Evolutionary conservation across 37 sponge, comb jelly and placozoan species (phyloP), one percentile per base, ranked within the genome.

Genomic region (Chondrilla cf. caribensis): DNA sequence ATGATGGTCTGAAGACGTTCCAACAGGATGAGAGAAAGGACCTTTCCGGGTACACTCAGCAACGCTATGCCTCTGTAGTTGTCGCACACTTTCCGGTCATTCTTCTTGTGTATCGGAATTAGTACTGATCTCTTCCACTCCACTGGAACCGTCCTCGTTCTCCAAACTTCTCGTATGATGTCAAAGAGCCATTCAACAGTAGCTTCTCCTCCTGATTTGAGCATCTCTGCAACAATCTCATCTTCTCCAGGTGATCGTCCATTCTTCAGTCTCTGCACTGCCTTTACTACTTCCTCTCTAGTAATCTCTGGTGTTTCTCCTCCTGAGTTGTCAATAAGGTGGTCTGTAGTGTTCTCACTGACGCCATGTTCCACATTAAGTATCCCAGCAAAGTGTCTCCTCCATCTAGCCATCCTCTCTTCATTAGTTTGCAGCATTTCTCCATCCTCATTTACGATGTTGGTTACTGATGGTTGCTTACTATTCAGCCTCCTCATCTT

Each of bases 31-130:
- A 70, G 72, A 38, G 38, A 38, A 5, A 70, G 38, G 8, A 70
- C 38, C 38, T 70, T 70, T 37, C 72, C 72, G 5, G 72, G 72
- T 7, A 70, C 72, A 70, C 72, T 70, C 7, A 70, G 72, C 35
- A 70, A 7, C 9, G 72, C 5, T 37, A 70, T 37, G 7, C 72
- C 72, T 32, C 72, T 5, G 72, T 70, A 70, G 35, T 70, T 70
- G 38, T 37, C 72, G 19, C 72, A 70, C 35, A 32, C 38, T 70
- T 37, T 70, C 39, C 72, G 5, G 38, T 70, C 72, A 7, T 37
- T 70, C 38, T 70, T 70, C 72, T 70, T 70, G 38, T 70, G 39
- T 32, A 70, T 32, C 6, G 72, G 72, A 11, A 70, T 38, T 37
- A 70, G 19, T 9, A 38, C 19, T 11, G 72, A 32, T 38, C 19